Evolutionary conservation across 2,113 vertebrate genomes (phyloP).

Genomic region (Antechinus flavipes): DNA sequence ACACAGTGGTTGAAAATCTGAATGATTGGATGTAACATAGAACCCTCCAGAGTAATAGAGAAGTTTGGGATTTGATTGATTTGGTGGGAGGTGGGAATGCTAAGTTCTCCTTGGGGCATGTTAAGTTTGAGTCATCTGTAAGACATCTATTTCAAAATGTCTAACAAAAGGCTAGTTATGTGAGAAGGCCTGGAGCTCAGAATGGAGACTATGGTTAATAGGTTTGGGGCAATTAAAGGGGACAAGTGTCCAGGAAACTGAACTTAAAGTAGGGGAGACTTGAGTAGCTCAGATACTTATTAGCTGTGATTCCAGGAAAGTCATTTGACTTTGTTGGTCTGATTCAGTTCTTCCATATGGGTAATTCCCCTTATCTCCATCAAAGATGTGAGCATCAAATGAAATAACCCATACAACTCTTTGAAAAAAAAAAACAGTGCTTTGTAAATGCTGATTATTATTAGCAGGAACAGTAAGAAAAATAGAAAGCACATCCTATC

Average conservation of each 20-base stretch:
- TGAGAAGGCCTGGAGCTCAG: not conserved
- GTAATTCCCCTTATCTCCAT: not conserved
- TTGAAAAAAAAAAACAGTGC: not conserved
- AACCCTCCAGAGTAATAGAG: not conserved
- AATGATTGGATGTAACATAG: not conserved
- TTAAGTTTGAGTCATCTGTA: not conserved
- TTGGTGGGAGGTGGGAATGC: not conserved
- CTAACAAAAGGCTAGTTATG: not conserved
- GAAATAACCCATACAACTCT: not conserved
- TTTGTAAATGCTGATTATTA: not conserved
- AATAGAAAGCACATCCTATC: not conserved
- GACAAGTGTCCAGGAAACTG: not conserved
- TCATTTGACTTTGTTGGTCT: not conserved
- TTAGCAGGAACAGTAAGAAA: not conserved
- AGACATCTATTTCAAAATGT: not conserved
- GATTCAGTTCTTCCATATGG: not conserved
- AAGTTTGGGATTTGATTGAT: not conserved
- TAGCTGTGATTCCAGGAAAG: not conserved
- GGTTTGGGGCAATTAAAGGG: not conserved
- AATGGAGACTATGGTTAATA: not conserved
- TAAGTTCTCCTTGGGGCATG: not conserved
- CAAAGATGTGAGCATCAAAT: not conserved
- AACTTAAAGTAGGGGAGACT: not conserved
- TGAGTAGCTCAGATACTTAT: too few relatives aligned
- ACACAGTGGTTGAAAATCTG: not conserved